Percentiles rank a stretch among this genome's conserved stretches.
Evolutionary conservation across 2,113 vertebrate species (phyloP).

Genomic region (Chlorodrepanis virens): DNA sequence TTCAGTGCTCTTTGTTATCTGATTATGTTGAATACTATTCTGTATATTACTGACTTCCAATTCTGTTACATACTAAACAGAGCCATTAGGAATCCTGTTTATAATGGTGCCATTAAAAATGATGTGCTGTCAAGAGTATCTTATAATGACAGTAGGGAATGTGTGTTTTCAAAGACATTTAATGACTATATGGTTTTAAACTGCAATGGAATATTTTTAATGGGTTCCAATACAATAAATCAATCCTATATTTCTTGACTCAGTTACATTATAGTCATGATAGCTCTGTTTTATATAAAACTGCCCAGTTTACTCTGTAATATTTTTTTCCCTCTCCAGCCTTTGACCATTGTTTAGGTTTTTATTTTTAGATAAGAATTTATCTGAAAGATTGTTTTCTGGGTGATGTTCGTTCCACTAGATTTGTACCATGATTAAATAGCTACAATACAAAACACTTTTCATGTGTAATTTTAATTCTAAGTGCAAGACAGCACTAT

Average conservation of each 20-base stretch:
- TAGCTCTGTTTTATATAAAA: constrained; percentile 42
- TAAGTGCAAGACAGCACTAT: not conserved
- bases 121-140: constrained; percentile 69
- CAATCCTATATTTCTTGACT: constrained; percentile 53
- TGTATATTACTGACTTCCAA: constrained; percentile 15
- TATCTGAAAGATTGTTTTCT: not conserved
- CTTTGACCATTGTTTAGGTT: not conserved
- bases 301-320: not conserved
- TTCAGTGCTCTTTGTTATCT: constrained; percentile 7
- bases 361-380: not conserved
- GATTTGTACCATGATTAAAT: not conserved
- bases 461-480: not conserved
- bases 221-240: constrained; percentile 67
- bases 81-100: constrained; percentile 64
- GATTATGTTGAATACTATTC: not conserved
- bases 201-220: constrained; percentile 65
- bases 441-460: not conserved
- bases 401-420: not conserved
- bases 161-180: constrained; percentile 67
- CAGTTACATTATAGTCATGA: constrained; percentile 21
- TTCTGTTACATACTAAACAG: constrained; percentile 49
- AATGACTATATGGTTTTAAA: constrained; percentile 67
- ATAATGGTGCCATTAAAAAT: constrained; percentile 72
- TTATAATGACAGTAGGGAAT: constrained; percentile 59
- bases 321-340: not conserved